Evolutionary conservation across 2,797 vertebrate genomes (phyloP).

Genomic region (Periophthalmus magnuspinnatus): DNA sequence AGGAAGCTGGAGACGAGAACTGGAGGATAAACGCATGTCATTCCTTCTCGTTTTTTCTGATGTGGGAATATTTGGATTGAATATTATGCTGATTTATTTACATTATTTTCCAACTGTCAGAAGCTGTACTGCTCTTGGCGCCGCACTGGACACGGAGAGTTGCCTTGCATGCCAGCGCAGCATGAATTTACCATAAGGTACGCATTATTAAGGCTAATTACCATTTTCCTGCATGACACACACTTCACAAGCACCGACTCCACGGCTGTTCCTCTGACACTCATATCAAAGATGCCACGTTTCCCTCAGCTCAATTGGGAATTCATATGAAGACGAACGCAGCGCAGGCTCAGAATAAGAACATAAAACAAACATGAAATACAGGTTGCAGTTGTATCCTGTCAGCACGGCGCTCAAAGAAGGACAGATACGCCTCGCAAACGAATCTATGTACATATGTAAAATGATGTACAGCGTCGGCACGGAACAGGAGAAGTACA

Average conservation of each 20-base stretch:
- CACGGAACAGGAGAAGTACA: neutral
- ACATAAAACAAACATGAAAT: conserved; percentile 19
- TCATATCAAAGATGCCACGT: conserved; percentile 8
- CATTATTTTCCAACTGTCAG: conserved; percentile 37
- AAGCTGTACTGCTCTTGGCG: conserved; percentile 36
- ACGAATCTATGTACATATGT: neutral
- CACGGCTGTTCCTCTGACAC: conserved; percentile 23
- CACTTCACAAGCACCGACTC: conserved; percentile 45
- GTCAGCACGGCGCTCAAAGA: conserved; percentile 6
- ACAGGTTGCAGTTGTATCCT: conserved; percentile 9
- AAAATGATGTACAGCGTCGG: neutral
- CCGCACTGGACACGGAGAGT: conserved; percentile 37
- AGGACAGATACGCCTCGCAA: neutral
- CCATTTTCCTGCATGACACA: conserved; percentile 37
- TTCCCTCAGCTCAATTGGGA: neutral
- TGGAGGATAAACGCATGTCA: neutral
- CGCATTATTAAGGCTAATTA: conserved; percentile 60
- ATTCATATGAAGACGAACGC: conserved; percentile 46
- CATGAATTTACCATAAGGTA: conserved; percentile 56
- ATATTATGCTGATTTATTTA: conserved; percentile 31
- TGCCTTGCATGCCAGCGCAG: conserved; percentile 46
- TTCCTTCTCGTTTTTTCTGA: conserved; percentile 2
- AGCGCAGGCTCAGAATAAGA: conserved; percentile 35
- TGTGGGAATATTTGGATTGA: conserved; percentile 30
- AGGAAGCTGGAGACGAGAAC: neutral